Conservation (phyloP, 2,113 vertebrate species). For the Diadophis punctatus region DNA sequence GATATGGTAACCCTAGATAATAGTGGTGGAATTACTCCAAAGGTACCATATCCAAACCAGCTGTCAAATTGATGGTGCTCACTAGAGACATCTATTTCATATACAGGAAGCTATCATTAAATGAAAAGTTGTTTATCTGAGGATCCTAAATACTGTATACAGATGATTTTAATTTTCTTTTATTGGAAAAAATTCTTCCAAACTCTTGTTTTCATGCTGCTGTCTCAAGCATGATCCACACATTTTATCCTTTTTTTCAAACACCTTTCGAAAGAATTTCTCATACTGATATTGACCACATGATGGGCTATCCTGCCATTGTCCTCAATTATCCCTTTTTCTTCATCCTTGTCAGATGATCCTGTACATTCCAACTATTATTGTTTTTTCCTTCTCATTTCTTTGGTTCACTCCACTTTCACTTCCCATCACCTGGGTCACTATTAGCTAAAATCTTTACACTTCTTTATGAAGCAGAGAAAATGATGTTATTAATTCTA, state of each 20-base stretch:
- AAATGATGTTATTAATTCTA: not conserved
- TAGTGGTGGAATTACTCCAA: not conserved
- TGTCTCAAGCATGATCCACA: not conserved
- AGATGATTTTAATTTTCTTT: not conserved
- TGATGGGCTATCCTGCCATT: not conserved
- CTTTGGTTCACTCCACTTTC: not conserved
- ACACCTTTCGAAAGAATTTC: not conserved
- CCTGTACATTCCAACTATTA: not conserved
- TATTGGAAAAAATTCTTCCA: not conserved
- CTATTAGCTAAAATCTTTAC: not conserved
- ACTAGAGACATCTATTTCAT: not conserved
- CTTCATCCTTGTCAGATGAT: not conserved
- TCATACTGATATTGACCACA: not conserved
- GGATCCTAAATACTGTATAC: not conserved
- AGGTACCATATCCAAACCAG: not conserved
- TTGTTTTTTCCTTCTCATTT: not conserved
- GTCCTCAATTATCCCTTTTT: not conserved
- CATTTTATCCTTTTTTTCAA: not conserved
- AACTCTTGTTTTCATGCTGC: not conserved
- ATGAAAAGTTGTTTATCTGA: not conserved
- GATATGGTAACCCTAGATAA: not conserved
- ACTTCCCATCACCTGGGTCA: not conserved
- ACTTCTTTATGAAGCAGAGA: not conserved
- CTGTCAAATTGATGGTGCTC: not conserved
- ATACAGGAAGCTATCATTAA: not conserved